phyloP scores from a whole-genome alignment of 2,113 vertebrate genomes.

The Pollimyrus isidori region DNA sequence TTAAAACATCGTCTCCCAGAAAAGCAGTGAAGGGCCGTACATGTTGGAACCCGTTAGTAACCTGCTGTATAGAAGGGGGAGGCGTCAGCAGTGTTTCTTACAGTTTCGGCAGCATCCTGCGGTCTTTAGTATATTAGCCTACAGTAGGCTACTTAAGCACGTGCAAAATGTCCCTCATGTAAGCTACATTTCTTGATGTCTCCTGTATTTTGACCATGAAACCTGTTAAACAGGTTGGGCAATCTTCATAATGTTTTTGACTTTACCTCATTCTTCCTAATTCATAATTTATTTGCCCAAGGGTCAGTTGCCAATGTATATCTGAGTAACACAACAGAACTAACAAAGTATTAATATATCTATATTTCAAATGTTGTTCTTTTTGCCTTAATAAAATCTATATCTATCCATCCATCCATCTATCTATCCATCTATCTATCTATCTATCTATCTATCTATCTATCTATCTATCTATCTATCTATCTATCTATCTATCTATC shows the following conservation, averaged over 20 bases:
- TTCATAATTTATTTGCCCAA: background rate
- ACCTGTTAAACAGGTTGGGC: background rate
- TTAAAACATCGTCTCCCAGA: background rate
- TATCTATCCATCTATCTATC: too few relatives aligned
- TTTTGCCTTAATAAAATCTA: background rate
- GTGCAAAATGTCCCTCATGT: background rate
- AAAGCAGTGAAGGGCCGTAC: background rate
- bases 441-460: background rate
- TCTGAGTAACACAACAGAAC: background rate
- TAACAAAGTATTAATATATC: background rate
- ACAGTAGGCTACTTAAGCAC: background rate
- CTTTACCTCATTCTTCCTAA: background rate
- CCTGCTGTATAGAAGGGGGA: background rate
- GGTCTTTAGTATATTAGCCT: background rate
- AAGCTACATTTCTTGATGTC: background rate
- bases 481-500: background rate
- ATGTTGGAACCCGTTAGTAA: constrained; percentile 12
- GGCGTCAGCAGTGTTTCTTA: background rate
- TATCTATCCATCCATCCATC: too few relatives aligned
- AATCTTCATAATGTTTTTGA: background rate
- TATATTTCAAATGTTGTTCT: background rate
- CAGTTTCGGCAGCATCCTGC: background rate
- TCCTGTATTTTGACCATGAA: background rate
- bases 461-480: background rate
- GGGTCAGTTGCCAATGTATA: background rate